Conservation (phyloP, 2,888 invertebrate genomes). For the Hypsopygia costalis region DNA sequence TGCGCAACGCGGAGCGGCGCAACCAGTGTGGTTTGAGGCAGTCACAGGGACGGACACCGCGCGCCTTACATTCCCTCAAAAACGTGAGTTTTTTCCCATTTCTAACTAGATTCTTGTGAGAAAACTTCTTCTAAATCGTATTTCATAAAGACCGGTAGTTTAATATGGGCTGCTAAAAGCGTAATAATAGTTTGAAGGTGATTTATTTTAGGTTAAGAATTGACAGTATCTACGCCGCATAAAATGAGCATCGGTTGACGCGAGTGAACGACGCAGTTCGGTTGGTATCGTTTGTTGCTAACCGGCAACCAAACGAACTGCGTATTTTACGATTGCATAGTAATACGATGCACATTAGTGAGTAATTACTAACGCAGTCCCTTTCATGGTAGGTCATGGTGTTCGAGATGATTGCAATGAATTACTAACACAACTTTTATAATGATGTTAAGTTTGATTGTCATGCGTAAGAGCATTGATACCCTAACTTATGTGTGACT, state of each 20-base stretch:
- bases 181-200: constrained; percentile 17
- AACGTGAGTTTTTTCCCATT: constrained; percentile 48
- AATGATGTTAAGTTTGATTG: no score
- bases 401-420: not conserved
- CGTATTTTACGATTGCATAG: constrained; percentile 48
- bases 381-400: constrained; percentile 7
- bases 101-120: constrained; percentile 35
- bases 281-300: constrained; percentile 67
- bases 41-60: constrained; percentile 49
- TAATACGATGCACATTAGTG: constrained; percentile 13
- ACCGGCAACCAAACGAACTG: constrained; percentile 54
- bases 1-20: constrained; percentile 39
- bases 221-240: constrained; percentile 69
- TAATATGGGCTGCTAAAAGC: constrained; percentile 16
- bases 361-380: not conserved
- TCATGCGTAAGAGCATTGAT: no score
- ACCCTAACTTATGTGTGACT: no score
- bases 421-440: no score
- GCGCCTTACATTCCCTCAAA: constrained; percentile 26
- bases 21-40: constrained; percentile 58
- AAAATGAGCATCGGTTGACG: constrained; percentile 46
- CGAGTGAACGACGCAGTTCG: constrained; percentile 60
- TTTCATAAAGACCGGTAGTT: constrained; percentile 20
- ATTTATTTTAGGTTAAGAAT: constrained; percentile 51
- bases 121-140: constrained; percentile 29